Evolutionary conservation across 2,888 invertebrate genomes (phyloP).

Genomic region (Liposcelis brunnea): DNA sequence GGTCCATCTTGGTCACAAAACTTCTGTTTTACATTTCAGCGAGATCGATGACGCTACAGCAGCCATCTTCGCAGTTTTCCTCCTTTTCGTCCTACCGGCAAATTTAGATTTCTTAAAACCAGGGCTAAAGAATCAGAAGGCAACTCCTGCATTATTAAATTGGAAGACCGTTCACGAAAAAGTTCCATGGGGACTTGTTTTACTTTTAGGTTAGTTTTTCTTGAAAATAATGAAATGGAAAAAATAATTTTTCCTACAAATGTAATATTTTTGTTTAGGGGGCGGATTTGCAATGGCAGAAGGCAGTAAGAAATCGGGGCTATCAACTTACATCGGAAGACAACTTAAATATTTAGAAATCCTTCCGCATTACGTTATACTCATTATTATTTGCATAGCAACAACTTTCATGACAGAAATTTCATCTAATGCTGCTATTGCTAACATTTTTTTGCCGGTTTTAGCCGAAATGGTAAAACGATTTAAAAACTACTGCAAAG

Average conservation of each 20-base stretch:
- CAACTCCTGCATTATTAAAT: conserved; percentile 54
- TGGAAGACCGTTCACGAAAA: conserved; percentile 75
- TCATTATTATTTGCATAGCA: conserved; percentile 57
- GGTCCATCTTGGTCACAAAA: no score
- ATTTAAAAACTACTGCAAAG: no score
- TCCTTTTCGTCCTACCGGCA: conserved; percentile 71
- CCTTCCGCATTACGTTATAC: conserved; percentile 43
- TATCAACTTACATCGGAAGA: conserved; percentile 57
- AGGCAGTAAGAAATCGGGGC: conserved; percentile 61
- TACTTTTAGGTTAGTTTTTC: conserved; percentile 59
- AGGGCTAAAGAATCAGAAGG: conserved; percentile 22
- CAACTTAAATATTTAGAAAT: conserved; percentile 46
- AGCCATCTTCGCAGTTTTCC: conserved; percentile 63
- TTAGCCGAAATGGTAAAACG: conserved; percentile 54
- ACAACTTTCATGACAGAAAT: conserved; percentile 75
- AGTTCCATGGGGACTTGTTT: conserved; percentile 79
- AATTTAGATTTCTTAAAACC: conserved; percentile 50
- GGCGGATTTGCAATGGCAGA: conserved; percentile 86
- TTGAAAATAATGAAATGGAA: no score
- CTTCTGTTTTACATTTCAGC: conserved; percentile 27
- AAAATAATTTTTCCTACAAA: no score
- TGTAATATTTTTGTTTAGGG: no score
- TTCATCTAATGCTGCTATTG: conserved; percentile 79
- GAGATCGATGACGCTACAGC: conserved; percentile 63
- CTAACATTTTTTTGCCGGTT: conserved; percentile 73